A percentile compares a stretch with the other conserved stretches of the same genome.
phyloP scores from a whole-genome alignment of 1,140 invertebrate genomes.

The Elysia chlorotica region DNA sequence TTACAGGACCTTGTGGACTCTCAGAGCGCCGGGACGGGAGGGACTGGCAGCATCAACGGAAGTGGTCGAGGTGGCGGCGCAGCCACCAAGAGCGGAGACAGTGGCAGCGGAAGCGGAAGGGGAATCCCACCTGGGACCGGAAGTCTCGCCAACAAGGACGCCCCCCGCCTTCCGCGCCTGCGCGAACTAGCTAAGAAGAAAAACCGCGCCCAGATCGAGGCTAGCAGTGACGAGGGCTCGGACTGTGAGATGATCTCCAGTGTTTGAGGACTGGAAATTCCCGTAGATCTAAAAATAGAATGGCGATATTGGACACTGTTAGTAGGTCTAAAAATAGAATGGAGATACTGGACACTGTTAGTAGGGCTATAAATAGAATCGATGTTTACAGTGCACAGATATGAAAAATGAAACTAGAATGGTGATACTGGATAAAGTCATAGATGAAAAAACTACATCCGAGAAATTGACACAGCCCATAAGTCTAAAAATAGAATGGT shows the following conservation, averaged over 20 bases:
- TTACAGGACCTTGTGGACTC: slow-evolving; percentile 7
- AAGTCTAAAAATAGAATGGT: too few relatives aligned
- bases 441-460: too few relatives aligned
- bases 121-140: too few relatives aligned
- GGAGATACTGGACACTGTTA: too few relatives aligned
- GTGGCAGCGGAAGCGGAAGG: background rate
- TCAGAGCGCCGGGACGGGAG: slow-evolving; percentile 4
- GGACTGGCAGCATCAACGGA: background rate
- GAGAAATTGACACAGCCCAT: too few relatives aligned
- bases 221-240: slow-evolving; percentile 38
- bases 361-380: too few relatives aligned
- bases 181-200: slow-evolving; percentile 18
- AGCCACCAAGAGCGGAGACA: background rate
- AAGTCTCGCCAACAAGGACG: background rate
- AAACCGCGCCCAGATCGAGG: slow-evolving; percentile 30
- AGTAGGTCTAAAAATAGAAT: background rate
- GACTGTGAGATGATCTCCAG: slow-evolving; percentile 38
- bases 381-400: too few relatives aligned
- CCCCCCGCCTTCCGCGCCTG: slow-evolving; percentile 12
- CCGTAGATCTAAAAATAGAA: too few relatives aligned
- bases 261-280: slow-evolving; percentile 9
- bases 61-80: background rate
- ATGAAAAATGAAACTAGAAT: too few relatives aligned
- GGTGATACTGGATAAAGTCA: too few relatives aligned
- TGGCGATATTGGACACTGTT: background rate